phyloP scores from a whole-genome alignment of 2,888 invertebrate genomes.

The Andrena trimmerana region DNA sequence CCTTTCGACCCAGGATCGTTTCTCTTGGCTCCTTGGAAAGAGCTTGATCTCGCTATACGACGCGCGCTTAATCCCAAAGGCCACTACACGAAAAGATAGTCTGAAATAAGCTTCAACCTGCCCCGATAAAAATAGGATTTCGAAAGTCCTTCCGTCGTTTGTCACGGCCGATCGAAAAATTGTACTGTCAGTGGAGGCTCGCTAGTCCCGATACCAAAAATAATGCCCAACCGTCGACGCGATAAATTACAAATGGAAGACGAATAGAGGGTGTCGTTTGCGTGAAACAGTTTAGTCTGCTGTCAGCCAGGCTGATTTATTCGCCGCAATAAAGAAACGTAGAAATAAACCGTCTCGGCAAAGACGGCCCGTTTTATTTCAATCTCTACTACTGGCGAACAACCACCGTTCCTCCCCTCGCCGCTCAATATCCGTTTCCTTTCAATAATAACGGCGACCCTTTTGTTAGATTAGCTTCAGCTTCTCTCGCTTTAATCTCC shows the following conservation, averaged over 20 bases:
- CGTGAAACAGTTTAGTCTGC: constrained; percentile 51
- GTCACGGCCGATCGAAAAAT: constrained; percentile 7
- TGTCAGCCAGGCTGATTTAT: constrained; percentile 43
- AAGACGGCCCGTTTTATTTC: constrained; percentile 41
- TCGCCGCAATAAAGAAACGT: constrained; percentile 29
- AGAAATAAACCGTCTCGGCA: constrained; percentile 25
- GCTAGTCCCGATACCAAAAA: constrained; percentile 33
- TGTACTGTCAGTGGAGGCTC: not conserved
- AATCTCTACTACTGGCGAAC: constrained; percentile 15
- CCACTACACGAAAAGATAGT: not conserved
- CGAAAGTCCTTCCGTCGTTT: no score
- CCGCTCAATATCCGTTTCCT: constrained; percentile 1
- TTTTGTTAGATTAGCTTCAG: not conserved
- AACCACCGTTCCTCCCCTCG: not conserved
- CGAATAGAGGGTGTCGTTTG: constrained; percentile 46
- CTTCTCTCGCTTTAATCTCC: not conserved
- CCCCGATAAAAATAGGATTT: not conserved
- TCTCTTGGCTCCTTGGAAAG: not conserved
- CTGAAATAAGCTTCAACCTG: not conserved
- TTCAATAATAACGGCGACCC: constrained; percentile 4
- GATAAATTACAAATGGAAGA: constrained; percentile 30
- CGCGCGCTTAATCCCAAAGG: not conserved
- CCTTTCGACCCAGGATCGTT: not conserved
- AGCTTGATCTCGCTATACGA: not conserved
- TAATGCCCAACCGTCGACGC: constrained; percentile 9